A percentile compares a stretch with the other conserved stretches of the same genome.
phyloP scores from a whole-genome alignment of 2,797 vertebrate species.

The Alca torda region DNA sequence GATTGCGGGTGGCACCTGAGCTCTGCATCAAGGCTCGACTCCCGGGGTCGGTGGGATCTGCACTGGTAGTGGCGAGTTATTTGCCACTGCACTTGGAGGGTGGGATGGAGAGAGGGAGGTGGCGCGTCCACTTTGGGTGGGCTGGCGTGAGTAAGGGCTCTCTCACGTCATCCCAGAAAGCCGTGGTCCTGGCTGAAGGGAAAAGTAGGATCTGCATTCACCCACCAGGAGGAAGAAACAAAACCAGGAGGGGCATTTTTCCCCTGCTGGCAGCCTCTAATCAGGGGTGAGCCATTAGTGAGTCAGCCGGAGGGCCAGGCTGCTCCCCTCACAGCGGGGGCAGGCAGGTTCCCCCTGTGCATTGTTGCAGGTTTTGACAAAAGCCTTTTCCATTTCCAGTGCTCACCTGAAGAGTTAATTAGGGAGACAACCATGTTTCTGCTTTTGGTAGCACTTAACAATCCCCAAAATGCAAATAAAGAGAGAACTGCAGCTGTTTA shows the following conservation, averaged over 20 bases:
- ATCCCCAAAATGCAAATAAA: slow-evolving; percentile 6
- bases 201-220: background rate
- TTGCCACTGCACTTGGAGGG: accelerated
- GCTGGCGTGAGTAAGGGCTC: background rate
- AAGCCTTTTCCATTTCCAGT: background rate
- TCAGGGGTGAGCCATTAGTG: background rate
- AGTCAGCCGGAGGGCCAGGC: accelerated
- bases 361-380: background rate
- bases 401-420: slow-evolving; percentile 10
- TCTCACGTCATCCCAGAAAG: background rate
- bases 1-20: background rate
- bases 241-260: background rate
- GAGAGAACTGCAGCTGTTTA: background rate
- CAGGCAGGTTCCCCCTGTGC: background rate
- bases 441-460: background rate
- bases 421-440: background rate
- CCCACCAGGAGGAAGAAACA: accelerated
- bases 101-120: background rate
- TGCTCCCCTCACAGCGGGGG: accelerated
- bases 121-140: accelerated
- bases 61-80: background rate
- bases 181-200: background rate
- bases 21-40: background rate
- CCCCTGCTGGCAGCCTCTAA: background rate
- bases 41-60: accelerated